Conservation (phyloP, 2,113 vertebrate species). For the Pionites leucogaster region DNA sequence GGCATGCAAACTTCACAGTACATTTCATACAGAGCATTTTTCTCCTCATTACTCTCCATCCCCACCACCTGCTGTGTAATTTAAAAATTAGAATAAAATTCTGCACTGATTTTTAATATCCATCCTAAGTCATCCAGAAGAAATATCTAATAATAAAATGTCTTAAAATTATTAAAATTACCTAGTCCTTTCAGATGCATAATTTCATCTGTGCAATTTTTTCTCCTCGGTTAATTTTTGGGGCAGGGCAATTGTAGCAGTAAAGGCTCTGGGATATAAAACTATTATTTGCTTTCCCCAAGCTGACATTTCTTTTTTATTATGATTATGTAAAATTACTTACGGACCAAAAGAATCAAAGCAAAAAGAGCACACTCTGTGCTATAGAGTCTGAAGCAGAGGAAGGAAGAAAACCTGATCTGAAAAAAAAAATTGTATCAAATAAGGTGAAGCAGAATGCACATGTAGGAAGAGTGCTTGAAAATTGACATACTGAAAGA, state of each 20-base stretch:
- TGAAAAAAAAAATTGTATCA: background rate
- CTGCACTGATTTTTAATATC: background rate
- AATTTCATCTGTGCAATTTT: background rate
- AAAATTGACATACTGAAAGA: background rate
- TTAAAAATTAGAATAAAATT: conserved; percentile 11
- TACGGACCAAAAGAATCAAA: background rate
- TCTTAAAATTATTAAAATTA: background rate
- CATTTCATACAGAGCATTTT: background rate
- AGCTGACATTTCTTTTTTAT: background rate
- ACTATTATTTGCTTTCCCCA: background rate
- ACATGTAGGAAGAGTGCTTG: background rate
- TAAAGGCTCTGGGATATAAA: background rate
- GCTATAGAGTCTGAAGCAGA: background rate
- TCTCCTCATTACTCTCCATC: background rate
- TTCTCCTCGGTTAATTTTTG: background rate
- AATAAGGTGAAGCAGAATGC: background rate
- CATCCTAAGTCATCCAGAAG: background rate
- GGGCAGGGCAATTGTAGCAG: background rate
- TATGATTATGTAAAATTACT: background rate
- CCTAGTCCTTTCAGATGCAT: background rate
- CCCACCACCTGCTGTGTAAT: background rate
- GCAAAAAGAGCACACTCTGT: background rate
- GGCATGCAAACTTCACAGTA: background rate
- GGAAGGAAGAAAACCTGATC: background rate
- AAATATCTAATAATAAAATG: background rate